These are phyloP conservation scores for Rhinoptilus africanus DNA, from an alignment of 2,113 vertebrate genomes.

Conservation along the genomic window DNA sequence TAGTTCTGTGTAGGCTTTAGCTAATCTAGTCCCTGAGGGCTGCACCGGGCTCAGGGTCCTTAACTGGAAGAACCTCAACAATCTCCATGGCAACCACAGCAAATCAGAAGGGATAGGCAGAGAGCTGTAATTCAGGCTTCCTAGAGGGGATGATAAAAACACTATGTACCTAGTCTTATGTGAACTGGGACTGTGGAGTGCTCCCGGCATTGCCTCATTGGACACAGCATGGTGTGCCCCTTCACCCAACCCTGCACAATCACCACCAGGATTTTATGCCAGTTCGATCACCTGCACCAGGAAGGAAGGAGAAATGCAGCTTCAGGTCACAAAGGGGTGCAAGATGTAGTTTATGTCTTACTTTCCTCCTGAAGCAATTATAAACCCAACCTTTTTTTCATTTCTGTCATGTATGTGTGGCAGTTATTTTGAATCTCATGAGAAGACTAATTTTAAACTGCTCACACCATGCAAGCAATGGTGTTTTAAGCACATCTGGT, in stretches of 20 bases:
- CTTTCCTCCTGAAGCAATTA: background rate
- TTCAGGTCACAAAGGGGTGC: accelerated
- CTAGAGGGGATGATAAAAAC: background rate
- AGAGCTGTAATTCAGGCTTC: background rate
- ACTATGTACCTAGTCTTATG: accelerated
- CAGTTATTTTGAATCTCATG: background rate
- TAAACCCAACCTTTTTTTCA: background rate
- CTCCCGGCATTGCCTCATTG: background rate
- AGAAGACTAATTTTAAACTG: background rate
- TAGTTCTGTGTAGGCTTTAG: background rate
- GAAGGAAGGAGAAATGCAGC: background rate
- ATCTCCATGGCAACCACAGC: background rate
- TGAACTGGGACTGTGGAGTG: background rate
- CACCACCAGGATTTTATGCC: background rate
- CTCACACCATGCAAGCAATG: background rate
- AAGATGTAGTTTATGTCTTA: background rate
- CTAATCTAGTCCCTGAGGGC: background rate
- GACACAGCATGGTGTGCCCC: background rate
- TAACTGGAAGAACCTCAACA: background rate
- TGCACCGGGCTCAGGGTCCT: background rate
- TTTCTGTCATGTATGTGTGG: background rate
- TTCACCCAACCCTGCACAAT: background rate
- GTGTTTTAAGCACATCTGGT: background rate
- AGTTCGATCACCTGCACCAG: background rate
- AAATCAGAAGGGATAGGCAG: background rate